Evolutionary conservation across 2,888 invertebrate genomes (phyloP), one percentile per base, ranked within the genome.

Genomic region (Diaperis boleti): DNA sequence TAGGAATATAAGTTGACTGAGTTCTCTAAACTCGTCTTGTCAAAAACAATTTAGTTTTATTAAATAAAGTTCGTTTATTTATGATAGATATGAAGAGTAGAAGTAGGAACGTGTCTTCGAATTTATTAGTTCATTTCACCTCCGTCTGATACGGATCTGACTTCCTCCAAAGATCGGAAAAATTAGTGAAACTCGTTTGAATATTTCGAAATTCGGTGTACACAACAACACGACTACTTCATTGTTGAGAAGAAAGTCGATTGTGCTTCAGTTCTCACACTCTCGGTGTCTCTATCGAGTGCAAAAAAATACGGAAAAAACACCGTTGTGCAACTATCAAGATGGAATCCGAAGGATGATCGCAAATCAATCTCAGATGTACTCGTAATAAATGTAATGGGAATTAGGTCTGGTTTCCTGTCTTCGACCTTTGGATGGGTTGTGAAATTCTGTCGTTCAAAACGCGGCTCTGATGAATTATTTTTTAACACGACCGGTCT

Each of bases 361-460:
- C 54, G 29, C 63, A 52, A 63, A 63, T 63, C 63, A 62, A 62
- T 59, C 42, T 49, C n/a, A 31, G n/a, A n/a, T n/a, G n/a, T n/a
- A n/a, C n/a, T n/a, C 37, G 56, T 45, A 59, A 64, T 64, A 61
- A 64, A 62, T 42, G 54, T 54, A 52, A 62, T 67, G 62, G 59
- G 63, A 67, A 67, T 57, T 61, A 35, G 65, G 67, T 67, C 62
- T 61, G 56, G 59, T 65, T 67, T 67, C 67, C 67, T 67, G 67
- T 41, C 52, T 41, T 17, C 62, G 67, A 67, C 67, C 67, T 67
- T 67, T 65, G 39, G 3, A 49, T 11, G 13, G 18, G 22, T 64
- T 61, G 61, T 29, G 61, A 54, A 61, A 61, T 47, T 33, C 31
- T 31, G 41, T 45, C 42, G 41, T 13, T 26, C 14, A 22, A 33